These are phyloP conservation scores for Ryuthela nishihirai DNA, from an alignment of 2,888 invertebrate genomes.

Conservation along the genomic window DNA sequence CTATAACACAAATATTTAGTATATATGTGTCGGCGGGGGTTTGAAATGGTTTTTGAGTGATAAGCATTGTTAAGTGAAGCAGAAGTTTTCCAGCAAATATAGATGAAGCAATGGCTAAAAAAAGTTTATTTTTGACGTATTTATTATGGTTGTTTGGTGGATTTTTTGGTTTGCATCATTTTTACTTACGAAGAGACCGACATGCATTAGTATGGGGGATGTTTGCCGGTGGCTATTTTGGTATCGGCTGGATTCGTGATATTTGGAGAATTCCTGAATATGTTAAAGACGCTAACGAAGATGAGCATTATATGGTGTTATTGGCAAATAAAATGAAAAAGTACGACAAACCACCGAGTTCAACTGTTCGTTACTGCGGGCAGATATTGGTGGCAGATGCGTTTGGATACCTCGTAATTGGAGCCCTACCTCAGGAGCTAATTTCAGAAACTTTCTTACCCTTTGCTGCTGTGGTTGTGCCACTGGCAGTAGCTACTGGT, in stretches of 20 bases:
- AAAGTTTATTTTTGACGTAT: slow-evolving; percentile 65
- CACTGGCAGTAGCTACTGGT: slow-evolving; percentile 70
- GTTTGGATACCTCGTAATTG: slow-evolving; percentile 69
- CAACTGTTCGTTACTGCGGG: slow-evolving; percentile 51
- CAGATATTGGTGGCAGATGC: slow-evolving; percentile 73
- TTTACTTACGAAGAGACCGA: slow-evolving; percentile 80
- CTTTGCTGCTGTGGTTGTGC: slow-evolving; percentile 64
- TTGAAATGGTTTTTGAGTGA: no score
- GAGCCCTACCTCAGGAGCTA: slow-evolving; percentile 72
- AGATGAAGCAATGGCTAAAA: slow-evolving; percentile 46
- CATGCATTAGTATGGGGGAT: slow-evolving; percentile 90
- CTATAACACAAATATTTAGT: no score
- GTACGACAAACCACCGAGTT: slow-evolving; percentile 57
- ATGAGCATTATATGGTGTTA: slow-evolving; percentile 48
- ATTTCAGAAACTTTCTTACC: slow-evolving; percentile 67
- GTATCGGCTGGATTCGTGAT: slow-evolving; percentile 82
- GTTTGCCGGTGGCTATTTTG: slow-evolving; percentile 77
- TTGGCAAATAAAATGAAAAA: slow-evolving; percentile 61
- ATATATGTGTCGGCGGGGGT: no score
- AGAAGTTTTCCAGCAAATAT: no score
- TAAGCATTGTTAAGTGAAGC: no score
- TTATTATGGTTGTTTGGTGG: slow-evolving; percentile 84
- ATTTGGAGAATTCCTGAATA: slow-evolving; percentile 78
- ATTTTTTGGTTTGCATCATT: slow-evolving; percentile 80
- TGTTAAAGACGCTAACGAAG: slow-evolving; percentile 62